These are phyloP conservation scores for Lontra canadensis DNA, from an alignment of 2,113 vertebrate species.

Conservation along the genomic window DNA sequence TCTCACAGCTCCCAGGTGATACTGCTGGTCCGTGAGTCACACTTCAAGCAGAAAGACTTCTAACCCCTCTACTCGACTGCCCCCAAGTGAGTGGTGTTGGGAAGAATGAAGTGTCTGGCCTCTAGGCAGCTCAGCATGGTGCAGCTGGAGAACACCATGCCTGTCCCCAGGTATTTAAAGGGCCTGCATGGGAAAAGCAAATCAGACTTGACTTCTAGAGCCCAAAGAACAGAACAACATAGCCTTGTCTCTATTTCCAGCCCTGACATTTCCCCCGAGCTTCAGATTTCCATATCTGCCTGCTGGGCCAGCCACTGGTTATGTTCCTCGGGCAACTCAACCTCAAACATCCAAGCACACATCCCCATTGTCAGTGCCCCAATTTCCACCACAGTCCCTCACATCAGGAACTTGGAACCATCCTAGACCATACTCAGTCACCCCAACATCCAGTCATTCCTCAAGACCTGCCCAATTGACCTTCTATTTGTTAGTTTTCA, in stretches of 20 bases:
- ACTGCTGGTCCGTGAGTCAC: not conserved
- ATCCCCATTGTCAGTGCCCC: not conserved
- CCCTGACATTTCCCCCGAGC: not conserved
- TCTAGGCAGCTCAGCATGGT: not conserved
- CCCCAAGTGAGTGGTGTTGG: not conserved
- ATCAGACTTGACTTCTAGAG: not conserved
- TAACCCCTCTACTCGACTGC: not conserved
- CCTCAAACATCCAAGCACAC: rapidly evolving
- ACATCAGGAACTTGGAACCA: not conserved
- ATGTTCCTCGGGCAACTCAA: not conserved
- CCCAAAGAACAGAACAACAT: not conserved
- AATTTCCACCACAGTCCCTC: not conserved
- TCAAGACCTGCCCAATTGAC: not conserved
- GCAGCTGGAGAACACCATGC: not conserved
- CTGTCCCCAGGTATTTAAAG: not conserved
- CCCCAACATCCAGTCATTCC: not conserved
- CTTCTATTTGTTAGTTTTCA: not conserved
- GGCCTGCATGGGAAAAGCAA: not conserved
- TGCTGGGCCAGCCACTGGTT: not conserved
- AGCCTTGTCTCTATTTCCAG: not conserved
- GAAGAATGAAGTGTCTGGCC: not conserved
- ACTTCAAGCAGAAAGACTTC: not conserved
- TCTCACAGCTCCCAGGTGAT: not conserved
- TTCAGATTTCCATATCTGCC: not conserved
- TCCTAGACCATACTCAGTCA: not conserved